Percentiles rank a stretch among this genome's conserved stretches.
Conservation (phyloP, 2,888 invertebrate genomes). For the Drosophila percnosoma region DNA sequence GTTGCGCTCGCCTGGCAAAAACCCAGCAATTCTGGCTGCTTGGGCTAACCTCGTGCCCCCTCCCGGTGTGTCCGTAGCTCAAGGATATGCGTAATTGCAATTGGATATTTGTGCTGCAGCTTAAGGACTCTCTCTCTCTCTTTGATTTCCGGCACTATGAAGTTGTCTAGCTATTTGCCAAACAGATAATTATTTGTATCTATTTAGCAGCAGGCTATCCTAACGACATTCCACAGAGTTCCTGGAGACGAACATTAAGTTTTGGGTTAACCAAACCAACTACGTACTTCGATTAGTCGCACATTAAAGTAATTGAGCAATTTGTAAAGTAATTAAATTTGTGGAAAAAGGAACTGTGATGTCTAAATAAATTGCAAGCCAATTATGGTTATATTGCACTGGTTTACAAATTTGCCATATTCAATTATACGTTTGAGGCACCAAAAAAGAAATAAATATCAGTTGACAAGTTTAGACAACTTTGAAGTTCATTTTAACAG, state of each 20-base stretch:
- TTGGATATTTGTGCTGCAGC: conserved; percentile 52
- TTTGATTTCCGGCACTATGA: conserved; percentile 32
- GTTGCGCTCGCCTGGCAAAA: conserved; percentile 61
- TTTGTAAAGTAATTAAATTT: conserved; percentile 7
- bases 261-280: conserved; percentile 67
- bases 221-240: conserved; percentile 25
- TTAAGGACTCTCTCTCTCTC: conserved; percentile 7
- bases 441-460: neutral
- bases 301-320: conserved; percentile 45
- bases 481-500: neutral
- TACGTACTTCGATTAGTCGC: conserved; percentile 45
- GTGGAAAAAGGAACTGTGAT: neutral
- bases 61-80: conserved; percentile 40
- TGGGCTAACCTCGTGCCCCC: conserved; percentile 74
- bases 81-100: conserved; percentile 65
- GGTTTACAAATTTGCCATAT: neutral
- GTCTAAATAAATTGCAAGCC: neutral
- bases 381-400: neutral
- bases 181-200: conserved; percentile 61
- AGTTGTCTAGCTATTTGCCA: conserved; percentile 55
- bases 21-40: conserved; percentile 64
- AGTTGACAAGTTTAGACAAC: neutral
- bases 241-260: conserved; percentile 54
- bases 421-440: neutral
- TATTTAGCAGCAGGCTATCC: conserved; percentile 62